These are phyloP conservation scores for Sarcophaga caerulescens DNA, from an alignment of 2,888 invertebrate genomes.

Conservation along the genomic window DNA sequence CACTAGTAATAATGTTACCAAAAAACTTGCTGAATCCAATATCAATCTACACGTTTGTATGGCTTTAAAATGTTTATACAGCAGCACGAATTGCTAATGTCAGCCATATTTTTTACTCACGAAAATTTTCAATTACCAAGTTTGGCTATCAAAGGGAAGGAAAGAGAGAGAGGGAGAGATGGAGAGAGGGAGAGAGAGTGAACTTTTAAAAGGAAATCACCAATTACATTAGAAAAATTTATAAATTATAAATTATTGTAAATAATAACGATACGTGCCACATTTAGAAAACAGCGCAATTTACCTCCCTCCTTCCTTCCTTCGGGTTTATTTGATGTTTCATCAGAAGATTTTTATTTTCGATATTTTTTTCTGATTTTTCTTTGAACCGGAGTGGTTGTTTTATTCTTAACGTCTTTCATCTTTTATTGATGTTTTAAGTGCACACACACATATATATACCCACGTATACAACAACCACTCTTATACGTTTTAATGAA, in stretches of 20 bases:
- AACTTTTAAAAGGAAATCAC: constrained; percentile 22
- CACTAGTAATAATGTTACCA: too few species aligned
- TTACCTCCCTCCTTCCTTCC: neutral
- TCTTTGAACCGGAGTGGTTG: neutral
- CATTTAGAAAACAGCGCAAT: constrained; percentile 39
- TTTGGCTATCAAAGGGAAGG: too few species aligned
- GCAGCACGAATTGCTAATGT: too few species aligned
- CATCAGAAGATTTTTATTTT: neutral
- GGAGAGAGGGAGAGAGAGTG: neutral
- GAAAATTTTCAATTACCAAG: too few species aligned
- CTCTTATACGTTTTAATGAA: neutral
- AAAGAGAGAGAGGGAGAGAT: too few species aligned
- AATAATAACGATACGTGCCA: constrained; percentile 54
- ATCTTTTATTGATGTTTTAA: constrained; percentile 26
- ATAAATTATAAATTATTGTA: constrained; percentile 30
- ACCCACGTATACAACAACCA: neutral
- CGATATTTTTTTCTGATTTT: constrained; percentile 7
- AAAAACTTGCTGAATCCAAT: too few species aligned
- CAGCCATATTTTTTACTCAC: too few species aligned
- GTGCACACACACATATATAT: neutral
- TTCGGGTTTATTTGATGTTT: neutral
- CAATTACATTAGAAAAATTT: constrained; percentile 31
- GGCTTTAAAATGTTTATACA: too few species aligned
- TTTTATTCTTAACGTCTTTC: constrained; percentile 31
- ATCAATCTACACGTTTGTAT: too few species aligned